Evolutionary conservation across 1,140 invertebrate genomes (phyloP).

Genomic region (Tetramorium parvispinum): DNA sequence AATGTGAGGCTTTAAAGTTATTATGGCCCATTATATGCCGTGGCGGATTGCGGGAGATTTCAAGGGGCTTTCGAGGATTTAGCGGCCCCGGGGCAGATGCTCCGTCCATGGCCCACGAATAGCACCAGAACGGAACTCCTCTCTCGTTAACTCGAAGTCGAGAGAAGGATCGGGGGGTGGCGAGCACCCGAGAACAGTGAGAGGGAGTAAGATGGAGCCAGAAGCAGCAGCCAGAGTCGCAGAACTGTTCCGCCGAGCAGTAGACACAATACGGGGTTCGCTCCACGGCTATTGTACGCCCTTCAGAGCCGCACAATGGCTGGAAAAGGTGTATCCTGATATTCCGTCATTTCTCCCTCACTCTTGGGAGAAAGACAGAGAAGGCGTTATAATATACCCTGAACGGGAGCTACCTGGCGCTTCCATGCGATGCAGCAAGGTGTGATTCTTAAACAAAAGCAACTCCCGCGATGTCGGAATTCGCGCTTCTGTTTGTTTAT

Average conservation of each 20-base stretch:
- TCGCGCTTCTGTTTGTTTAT: conserved; percentile 39
- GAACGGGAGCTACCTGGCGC: conserved; percentile 62
- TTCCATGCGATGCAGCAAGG: conserved; percentile 57
- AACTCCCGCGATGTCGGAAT: conserved; percentile 46
- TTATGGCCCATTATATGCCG: conserved; percentile 75
- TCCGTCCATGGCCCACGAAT: conserved; percentile 70
- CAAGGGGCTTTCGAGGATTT: conserved; percentile 79
- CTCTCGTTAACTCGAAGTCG: conserved; percentile 74
- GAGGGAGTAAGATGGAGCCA: conserved; percentile 43
- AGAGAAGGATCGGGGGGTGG: conserved; percentile 61
- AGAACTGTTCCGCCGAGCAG: conserved; percentile 70
- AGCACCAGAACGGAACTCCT: conserved; percentile 73
- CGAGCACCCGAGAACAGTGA: conserved; percentile 11
- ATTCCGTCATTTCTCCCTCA: conserved; percentile 78
- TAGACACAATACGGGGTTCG: conserved; percentile 83
- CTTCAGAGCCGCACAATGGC: conserved; percentile 76
- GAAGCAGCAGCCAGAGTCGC: conserved; percentile 54
- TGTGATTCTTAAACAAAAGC: conserved; percentile 75
- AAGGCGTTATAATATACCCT: conserved; percentile 72
- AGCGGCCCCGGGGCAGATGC: conserved; percentile 81
- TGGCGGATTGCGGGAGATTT: conserved; percentile 78
- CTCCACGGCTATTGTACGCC: conserved; percentile 77
- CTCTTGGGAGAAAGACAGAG: conserved; percentile 5
- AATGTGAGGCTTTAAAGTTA: conserved; percentile 75
- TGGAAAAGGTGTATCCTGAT: conserved; percentile 83